phyloP scores from a whole-genome alignment of 2,113 vertebrate genomes.

The Copsychus sechellarum region DNA sequence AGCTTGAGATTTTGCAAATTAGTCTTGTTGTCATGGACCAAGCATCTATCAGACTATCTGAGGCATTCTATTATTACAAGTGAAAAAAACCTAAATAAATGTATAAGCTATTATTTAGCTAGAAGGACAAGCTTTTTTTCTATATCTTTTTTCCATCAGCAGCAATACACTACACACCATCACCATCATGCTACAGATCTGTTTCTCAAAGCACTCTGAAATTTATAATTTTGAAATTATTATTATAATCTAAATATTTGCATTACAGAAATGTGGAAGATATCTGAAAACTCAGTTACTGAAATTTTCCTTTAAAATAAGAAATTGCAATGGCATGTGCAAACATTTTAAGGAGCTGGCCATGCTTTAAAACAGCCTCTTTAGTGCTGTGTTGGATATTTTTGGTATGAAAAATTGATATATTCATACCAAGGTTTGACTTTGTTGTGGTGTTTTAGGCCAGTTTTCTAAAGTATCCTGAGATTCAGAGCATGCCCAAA shows the following conservation, averaged over 20 bases:
- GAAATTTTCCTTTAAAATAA: background rate
- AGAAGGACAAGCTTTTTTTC: background rate
- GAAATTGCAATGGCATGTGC: background rate
- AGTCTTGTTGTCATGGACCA: background rate
- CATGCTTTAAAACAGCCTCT: accelerated
- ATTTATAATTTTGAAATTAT: background rate
- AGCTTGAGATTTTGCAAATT: background rate
- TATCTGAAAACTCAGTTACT: background rate
- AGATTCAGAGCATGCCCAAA: background rate
- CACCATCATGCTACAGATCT: background rate
- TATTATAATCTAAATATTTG: background rate
- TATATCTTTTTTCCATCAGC: background rate
- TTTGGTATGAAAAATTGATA: background rate
- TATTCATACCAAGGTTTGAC: background rate
- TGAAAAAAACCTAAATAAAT: background rate
- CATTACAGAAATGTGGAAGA: background rate
- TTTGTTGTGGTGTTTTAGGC: background rate
- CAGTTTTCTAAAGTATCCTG: background rate
- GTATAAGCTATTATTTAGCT: background rate
- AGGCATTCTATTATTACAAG: background rate
- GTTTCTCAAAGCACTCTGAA: background rate
- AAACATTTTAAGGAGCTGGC: background rate
- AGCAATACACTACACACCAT: background rate
- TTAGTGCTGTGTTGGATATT: background rate
- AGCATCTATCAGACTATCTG: background rate